Base-by-base conservation (phyloP, 2,797 vertebrate species). In the Craterocephalus amniculus region DNA sequence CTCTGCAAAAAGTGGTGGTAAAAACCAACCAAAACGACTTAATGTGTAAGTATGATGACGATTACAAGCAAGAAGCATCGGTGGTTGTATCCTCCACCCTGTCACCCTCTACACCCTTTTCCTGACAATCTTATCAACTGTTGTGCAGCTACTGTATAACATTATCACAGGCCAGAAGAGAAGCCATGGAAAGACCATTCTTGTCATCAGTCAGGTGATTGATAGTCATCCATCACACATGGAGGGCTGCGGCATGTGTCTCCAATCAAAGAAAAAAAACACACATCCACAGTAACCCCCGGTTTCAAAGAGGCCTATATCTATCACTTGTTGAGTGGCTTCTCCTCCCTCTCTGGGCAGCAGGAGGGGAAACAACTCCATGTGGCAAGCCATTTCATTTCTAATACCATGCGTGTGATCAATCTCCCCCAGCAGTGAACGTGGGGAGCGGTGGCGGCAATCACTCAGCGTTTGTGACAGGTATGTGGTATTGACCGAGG, bases 361-460 rank as follows among this genome's bases (percentile, higher is more conserved):
- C 43, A 0, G 63, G 70, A 71, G 67, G 49, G 72, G 5, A 85
- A 86, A 83, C 83, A 81, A 76, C 83, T 87, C 79, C 63, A 74
- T 70, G 75, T 78, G 82, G 84, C 65, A 56, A 86, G 81, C 81
- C 80, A 86, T 92, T 90, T 89, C 66, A 91, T 89, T 90, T 90
- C 90, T 83, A 88, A 86, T 87, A 90, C 82, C 87, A 78, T 73
- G 77, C 72, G 80, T 63, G 81, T 76, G 83, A 91, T 92, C 91
- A 87, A 86, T 92, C 87, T 85, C 80, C 74, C 13, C 72, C 80
- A 1, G 67, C 76, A 36, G 64, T 45, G 70, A 78, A 72, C 61
- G 35, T 52, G 31, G 36, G 0, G 40, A 6, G 67, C 58, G 61
- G 68, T 38, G 65, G 83, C 81, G 84, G 87, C 83, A 78, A 90